A percentile compares a stretch with the other conserved stretches of the same genome.
These are phyloP conservation scores for Sebastes taczanowskii DNA, from an alignment of 2,797 vertebrate species.

Conservation along the genomic window DNA sequence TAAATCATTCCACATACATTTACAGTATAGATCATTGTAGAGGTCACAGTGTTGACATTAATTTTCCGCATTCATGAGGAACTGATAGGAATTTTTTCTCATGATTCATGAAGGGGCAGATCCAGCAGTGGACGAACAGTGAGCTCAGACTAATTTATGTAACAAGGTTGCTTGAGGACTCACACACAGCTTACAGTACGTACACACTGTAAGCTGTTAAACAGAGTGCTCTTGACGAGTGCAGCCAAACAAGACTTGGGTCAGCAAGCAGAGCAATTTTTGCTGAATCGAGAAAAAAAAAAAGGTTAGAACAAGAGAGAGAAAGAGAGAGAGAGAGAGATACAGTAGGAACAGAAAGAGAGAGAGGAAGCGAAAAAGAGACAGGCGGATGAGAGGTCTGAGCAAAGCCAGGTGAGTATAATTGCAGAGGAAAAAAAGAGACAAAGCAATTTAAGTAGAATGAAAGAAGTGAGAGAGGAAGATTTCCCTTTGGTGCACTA, in stretches of 20 bases:
- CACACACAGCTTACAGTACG: background rate
- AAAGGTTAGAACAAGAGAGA: background rate
- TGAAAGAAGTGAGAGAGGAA: background rate
- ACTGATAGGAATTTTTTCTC: background rate
- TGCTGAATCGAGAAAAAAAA: background rate
- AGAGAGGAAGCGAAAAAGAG: background rate
- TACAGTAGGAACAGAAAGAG: background rate
- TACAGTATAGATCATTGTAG: background rate
- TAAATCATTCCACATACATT: background rate
- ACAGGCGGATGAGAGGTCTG: background rate
- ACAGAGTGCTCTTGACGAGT: conserved; percentile 26
- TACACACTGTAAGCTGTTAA: conserved; percentile 14
- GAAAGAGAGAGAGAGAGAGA: background rate
- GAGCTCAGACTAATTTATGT: conserved; percentile 2
- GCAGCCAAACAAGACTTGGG: conserved; percentile 24
- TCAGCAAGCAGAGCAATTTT: conserved; percentile 15
- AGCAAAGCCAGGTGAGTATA: background rate
- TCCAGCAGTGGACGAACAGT: background rate
- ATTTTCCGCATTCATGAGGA: background rate
- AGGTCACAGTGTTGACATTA: background rate
- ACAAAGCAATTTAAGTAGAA: background rate
- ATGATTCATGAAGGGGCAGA: background rate
- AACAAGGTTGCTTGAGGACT: conserved; percentile 9
- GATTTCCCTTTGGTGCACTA: background rate
- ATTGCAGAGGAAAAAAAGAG: background rate